These are phyloP conservation scores for Apteryx mantelli DNA, from an alignment of 2,113 vertebrate genomes.

Conservation along the genomic window DNA sequence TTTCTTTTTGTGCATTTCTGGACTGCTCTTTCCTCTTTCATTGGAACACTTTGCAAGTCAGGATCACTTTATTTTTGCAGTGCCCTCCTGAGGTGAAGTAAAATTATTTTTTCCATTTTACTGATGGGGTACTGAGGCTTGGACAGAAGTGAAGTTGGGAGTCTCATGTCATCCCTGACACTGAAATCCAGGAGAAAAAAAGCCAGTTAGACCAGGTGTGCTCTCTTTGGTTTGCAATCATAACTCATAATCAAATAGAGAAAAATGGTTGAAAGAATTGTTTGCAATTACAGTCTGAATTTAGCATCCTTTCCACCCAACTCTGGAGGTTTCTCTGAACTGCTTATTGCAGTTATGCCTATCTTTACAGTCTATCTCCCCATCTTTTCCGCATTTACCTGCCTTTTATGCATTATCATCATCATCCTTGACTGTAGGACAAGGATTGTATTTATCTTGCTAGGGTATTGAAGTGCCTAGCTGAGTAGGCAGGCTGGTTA, in stretches of 20 bases:
- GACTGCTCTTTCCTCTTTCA: background rate
- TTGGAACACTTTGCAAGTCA: background rate
- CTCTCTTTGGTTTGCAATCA: background rate
- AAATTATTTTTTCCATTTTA: background rate
- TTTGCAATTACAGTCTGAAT: background rate
- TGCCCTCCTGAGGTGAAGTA: background rate
- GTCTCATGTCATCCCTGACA: background rate
- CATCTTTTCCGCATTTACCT: background rate
- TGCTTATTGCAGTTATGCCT: background rate
- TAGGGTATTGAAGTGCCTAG: background rate
- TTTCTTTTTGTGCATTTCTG: constrained; percentile 9
- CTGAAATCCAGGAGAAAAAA: background rate
- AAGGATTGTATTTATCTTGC: background rate
- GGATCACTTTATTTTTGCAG: background rate
- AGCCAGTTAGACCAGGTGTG: background rate
- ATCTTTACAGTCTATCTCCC: background rate
- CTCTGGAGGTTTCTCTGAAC: background rate
- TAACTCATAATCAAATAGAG: constrained; percentile 17
- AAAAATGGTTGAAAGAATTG: background rate
- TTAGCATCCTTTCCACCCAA: background rate
- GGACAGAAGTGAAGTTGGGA: background rate
- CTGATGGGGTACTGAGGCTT: background rate
- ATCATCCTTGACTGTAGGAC: background rate
- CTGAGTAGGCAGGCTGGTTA: background rate
- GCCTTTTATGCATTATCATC: background rate